Conservation (phyloP, 1,140 invertebrate species). For the Drosophila funebris region DNA sequence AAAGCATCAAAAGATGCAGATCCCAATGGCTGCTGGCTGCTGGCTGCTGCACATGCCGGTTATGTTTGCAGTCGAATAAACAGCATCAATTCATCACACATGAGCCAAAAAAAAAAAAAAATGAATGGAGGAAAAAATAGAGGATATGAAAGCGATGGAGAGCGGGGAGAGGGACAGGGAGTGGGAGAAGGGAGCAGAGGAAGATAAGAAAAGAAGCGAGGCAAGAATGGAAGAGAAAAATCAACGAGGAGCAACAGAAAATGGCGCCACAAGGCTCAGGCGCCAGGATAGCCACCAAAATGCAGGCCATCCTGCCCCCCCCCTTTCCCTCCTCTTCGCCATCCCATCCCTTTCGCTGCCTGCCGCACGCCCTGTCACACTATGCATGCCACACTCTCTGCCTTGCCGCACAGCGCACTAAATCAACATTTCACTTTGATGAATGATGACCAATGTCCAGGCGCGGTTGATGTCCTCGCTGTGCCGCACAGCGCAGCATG, state of each 20-base stretch:
- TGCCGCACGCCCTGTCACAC: too few species aligned
- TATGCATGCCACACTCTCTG: background rate
- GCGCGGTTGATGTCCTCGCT: constrained; percentile 63
- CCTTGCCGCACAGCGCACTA: constrained; percentile 61
- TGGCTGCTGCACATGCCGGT: constrained; percentile 57
- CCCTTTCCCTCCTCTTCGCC: background rate
- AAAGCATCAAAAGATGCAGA: constrained; percentile 27
- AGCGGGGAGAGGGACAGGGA: background rate
- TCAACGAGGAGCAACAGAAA: constrained; percentile 9
- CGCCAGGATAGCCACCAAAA: constrained; percentile 43
- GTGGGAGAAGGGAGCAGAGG: background rate
- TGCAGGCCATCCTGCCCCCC: constrained; percentile 14
- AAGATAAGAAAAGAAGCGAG: background rate
- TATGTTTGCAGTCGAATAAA: constrained; percentile 80
- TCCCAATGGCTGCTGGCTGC: constrained; percentile 14
- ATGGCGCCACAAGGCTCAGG: constrained; percentile 53
- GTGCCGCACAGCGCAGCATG: constrained; percentile 59
- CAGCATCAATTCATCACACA: constrained; percentile 80
- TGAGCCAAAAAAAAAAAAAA: constrained; percentile 36
- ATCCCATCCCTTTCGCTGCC: too few species aligned
- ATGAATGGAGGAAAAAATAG: constrained; percentile 19
- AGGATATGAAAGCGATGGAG: background rate
- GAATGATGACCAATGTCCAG: constrained; percentile 82
- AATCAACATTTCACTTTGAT: constrained; percentile 83
- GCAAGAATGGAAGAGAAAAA: background rate